A percentile compares a stretch with the other conserved stretches of the same genome.
Conservation (phyloP, 2,888 invertebrate genomes). For the Idaea dimidiata region DNA sequence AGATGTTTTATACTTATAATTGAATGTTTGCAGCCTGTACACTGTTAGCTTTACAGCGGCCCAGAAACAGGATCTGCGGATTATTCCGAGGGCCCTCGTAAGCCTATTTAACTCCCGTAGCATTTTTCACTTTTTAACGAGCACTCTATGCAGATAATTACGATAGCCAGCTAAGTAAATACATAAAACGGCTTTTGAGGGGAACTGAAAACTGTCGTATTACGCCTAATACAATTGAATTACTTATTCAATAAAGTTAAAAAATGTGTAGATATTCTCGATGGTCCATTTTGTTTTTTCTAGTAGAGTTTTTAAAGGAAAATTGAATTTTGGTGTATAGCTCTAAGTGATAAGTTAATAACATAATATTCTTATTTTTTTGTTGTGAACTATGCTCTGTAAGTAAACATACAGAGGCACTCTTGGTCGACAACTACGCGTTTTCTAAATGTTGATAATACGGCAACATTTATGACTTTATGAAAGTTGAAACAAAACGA, state of each 20-base stretch:
- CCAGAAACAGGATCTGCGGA: slow-evolving; percentile 73
- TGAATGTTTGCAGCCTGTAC: slow-evolving; percentile 61
- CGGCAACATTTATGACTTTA: too few relatives aligned
- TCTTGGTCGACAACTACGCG: too few relatives aligned
- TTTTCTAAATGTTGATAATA: too few relatives aligned
- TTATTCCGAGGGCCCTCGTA: slow-evolving; percentile 66
- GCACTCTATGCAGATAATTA: slow-evolving; percentile 23
- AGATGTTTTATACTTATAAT: slow-evolving; percentile 17
- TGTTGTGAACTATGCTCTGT: background rate
- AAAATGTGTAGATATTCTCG: too few relatives aligned
- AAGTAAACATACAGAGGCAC: background rate
- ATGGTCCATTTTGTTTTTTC: too few relatives aligned
- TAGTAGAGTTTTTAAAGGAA: too few relatives aligned
- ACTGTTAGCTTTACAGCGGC: slow-evolving; percentile 72
- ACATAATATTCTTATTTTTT: slow-evolving; percentile 5
- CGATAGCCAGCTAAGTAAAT: slow-evolving; percentile 19
- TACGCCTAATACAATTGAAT: background rate
- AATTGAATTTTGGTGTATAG: too few relatives aligned
- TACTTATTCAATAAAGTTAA: background rate
- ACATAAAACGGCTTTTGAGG: slow-evolving; percentile 20
- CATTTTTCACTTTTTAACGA: slow-evolving; percentile 43
- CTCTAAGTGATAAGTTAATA: too few relatives aligned
- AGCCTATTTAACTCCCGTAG: slow-evolving; percentile 41
- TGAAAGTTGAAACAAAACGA: too few relatives aligned
- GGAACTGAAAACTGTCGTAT: slow-evolving; percentile 14